Evolutionary conservation across 2,888 invertebrate genomes (phyloP).

Genomic region (Lithophane leautieri): DNA sequence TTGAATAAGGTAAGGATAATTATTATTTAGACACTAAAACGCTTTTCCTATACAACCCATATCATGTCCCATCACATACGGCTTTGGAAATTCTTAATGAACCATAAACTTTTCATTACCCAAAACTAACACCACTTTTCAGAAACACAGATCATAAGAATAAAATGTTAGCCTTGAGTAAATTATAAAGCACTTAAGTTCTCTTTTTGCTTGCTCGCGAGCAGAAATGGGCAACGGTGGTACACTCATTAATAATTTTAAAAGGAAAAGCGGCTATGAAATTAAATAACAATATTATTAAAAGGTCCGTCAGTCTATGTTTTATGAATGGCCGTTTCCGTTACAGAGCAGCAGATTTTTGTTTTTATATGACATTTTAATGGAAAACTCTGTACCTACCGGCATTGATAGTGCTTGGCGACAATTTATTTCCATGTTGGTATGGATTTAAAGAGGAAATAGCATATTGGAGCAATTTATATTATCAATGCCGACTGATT

Average conservation of each 20-base stretch:
- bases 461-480: conserved; percentile 53
- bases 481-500: conserved; percentile 52
- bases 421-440: conserved; percentile 49
- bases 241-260: conserved; percentile 68
- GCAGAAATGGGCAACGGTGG: conserved; percentile 52
- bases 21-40: neutral
- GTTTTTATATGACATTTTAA: conserved; percentile 53
- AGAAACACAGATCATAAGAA: conserved; percentile 42
- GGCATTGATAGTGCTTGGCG: conserved; percentile 31
- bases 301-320: conserved; percentile 65
- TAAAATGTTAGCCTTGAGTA: conserved; percentile 40
- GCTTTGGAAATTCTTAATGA: conserved; percentile 9
- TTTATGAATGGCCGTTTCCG: conserved; percentile 65
- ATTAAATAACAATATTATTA: conserved; percentile 73
- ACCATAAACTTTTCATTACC: conserved; percentile 5
- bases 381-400: conserved; percentile 31
- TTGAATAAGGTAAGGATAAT: neutral
- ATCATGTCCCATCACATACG: too few species aligned
- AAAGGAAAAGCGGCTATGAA: conserved; percentile 65
- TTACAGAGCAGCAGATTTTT: conserved; percentile 52
- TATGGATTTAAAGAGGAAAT: conserved; percentile 54
- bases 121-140: conserved; percentile 27
- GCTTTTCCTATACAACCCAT: neutral
- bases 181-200: conserved; percentile 57
- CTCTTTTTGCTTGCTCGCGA: conserved; percentile 38